Evolutionary conservation across 2,113 vertebrate species (phyloP).

Genomic region (Vulpes ferrilata): DNA sequence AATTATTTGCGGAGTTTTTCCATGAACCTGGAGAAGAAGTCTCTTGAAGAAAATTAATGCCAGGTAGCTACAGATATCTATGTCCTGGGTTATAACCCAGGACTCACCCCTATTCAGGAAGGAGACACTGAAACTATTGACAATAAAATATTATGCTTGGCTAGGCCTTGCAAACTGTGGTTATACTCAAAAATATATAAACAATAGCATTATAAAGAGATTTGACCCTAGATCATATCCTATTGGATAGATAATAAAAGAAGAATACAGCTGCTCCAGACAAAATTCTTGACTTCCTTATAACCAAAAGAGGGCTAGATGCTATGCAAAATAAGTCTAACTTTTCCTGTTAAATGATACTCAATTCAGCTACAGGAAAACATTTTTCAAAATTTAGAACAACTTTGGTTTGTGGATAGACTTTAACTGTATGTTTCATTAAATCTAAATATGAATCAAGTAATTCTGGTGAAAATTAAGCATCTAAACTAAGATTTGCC

Average conservation of each 20-base stretch:
- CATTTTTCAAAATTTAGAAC: not conserved
- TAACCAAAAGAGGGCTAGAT: not conserved
- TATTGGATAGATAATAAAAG: not conserved
- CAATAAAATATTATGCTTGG: not conserved
- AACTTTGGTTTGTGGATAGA: not conserved
- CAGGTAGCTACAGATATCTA: not conserved
- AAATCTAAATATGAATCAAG: not conserved
- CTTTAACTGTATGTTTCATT: not conserved
- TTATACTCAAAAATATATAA: not conserved
- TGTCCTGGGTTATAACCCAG: not conserved
- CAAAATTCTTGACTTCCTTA: not conserved
- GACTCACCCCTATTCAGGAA: not conserved
- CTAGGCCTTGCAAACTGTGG: not conserved
- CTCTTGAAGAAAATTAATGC: not conserved
- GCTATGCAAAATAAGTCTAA: not conserved
- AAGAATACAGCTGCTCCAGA: not conserved
- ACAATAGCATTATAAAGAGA: constrained; percentile 14
- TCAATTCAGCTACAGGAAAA: not conserved
- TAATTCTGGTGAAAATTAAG: not conserved
- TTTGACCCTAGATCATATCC: not conserved
- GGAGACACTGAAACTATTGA: not conserved
- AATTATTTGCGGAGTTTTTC: not conserved
- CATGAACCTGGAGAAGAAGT: not conserved
- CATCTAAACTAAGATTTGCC: not conserved
- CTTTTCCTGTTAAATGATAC: not conserved